Percentiles rank a stretch among this genome's conserved stretches.
These are phyloP conservation scores for Buathra laborator DNA, from an alignment of 2,888 invertebrate genomes.

Conservation along the genomic window DNA sequence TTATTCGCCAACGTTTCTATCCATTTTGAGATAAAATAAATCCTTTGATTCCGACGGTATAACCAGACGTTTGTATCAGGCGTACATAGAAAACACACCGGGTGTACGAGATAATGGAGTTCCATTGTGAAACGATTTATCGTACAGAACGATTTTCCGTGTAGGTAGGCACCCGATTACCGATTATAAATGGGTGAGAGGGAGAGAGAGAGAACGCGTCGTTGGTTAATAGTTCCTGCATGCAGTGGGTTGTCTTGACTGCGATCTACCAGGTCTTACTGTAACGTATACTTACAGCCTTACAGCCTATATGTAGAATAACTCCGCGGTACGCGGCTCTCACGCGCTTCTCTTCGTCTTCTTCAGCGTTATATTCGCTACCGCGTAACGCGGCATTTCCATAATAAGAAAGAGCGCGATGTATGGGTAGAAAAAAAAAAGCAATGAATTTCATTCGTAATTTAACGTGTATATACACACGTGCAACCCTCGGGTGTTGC, in stretches of 20 bases:
- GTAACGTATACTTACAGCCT: constrained; percentile 21
- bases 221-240: constrained; percentile 66
- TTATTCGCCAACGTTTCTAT: constrained; percentile 33
- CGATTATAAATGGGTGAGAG: constrained; percentile 69
- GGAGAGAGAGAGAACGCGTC: not conserved
- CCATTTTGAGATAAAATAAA: constrained; percentile 44
- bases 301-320: constrained; percentile 41
- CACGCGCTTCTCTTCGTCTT: constrained; percentile 64
- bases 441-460: constrained; percentile 57
- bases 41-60: constrained; percentile 24
- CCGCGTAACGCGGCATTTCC: constrained; percentile 54
- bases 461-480: constrained; percentile 25
- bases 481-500: constrained; percentile 24
- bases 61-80: constrained; percentile 40
- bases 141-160: constrained; percentile 68
- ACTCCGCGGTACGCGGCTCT: constrained; percentile 65
- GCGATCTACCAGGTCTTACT: constrained; percentile 40
- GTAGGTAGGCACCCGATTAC: constrained; percentile 68
- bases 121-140: constrained; percentile 70
- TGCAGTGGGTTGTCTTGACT: constrained; percentile 48
- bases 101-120: constrained; percentile 56
- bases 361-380: constrained; percentile 49
- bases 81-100: constrained; percentile 31
- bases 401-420: constrained; percentile 70
- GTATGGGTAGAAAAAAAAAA: constrained; percentile 59